Conservation (phyloP, 2,888 invertebrate species). For the Chelonus formosanus region DNA sequence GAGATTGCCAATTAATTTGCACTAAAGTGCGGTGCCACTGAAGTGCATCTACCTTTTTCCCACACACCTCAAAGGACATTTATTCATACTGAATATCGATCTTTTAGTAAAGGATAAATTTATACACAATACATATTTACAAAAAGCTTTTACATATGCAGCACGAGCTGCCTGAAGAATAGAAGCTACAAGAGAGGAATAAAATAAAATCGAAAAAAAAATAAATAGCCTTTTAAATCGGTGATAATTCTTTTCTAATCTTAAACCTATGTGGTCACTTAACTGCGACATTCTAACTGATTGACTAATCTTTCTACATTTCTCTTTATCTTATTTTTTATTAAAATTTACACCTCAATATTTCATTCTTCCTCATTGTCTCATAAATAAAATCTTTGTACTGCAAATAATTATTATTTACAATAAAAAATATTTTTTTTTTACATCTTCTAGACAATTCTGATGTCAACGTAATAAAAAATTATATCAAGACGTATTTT, state of each 20-base stretch:
- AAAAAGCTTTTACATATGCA: too few species aligned
- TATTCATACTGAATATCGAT: conserved; percentile 8
- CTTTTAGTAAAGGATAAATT: neutral
- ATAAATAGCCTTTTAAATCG: conserved; percentile 51
- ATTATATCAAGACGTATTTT: neutral
- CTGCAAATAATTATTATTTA: too few species aligned
- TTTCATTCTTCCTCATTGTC: too few species aligned
- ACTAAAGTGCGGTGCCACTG: conserved; percentile 53
- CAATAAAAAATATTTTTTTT: too few species aligned
- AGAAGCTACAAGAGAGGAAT: conserved; percentile 2
- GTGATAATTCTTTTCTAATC: conserved; percentile 51
- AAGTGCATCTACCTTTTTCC: conserved; percentile 25
- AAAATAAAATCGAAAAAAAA: conserved; percentile 23
- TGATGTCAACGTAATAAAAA: too few species aligned
- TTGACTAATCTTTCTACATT: conserved; percentile 47
- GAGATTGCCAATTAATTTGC: conserved; percentile 60
- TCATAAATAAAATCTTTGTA: too few species aligned
- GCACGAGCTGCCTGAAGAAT: neutral
- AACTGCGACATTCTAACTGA: conserved; percentile 53
- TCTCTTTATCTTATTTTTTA: conserved; percentile 28
- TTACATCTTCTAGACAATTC: too few species aligned
- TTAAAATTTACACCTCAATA: neutral
- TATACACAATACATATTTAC: neutral
- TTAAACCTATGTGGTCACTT: conserved; percentile 56
- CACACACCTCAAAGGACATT: conserved; percentile 6